phyloP scores from a whole-genome alignment of 2,797 vertebrate species.

The Poeciliopsis gracilis region DNA sequence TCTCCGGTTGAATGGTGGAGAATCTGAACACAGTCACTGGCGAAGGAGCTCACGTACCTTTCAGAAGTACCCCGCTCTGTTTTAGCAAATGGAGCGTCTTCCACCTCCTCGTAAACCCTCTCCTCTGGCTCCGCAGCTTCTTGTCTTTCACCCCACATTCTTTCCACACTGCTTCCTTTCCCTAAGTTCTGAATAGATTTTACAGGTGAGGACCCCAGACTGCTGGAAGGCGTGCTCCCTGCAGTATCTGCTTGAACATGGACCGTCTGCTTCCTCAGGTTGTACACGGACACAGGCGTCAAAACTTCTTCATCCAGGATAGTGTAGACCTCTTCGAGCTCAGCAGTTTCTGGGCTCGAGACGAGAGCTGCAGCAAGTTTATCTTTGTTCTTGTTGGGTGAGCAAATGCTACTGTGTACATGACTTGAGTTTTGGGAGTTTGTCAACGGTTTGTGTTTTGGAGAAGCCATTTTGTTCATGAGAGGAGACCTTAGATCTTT shows the following conservation, averaged over 20 bases:
- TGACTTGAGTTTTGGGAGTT: constrained; percentile 47
- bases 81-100: constrained; percentile 50
- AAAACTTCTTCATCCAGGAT: constrained; percentile 83
- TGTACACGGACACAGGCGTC: constrained; percentile 72
- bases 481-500: constrained; percentile 55
- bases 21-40: constrained; percentile 58
- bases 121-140: constrained; percentile 57
- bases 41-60: constrained; percentile 51
- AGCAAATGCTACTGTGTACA: constrained; percentile 30
- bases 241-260: constrained; percentile 45
- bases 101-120: constrained; percentile 73
- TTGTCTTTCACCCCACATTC: constrained; percentile 26
- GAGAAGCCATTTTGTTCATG: constrained; percentile 24
- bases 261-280: constrained; percentile 61
- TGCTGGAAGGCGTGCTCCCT: constrained; percentile 41
- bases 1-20: constrained; percentile 75
- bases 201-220: constrained; percentile 58
- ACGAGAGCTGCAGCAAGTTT: constrained; percentile 51
- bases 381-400: constrained; percentile 21
- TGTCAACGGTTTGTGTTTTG: constrained; percentile 18
- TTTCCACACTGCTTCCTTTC: constrained; percentile 21
- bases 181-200: constrained; percentile 48
- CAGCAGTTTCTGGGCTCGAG: constrained; percentile 82
- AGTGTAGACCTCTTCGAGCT: constrained; percentile 79
- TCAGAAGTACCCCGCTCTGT: constrained; percentile 37